Evolutionary conservation across 1,140 invertebrate genomes (phyloP).

Genomic region (Drosophila subpulchrella): DNA sequence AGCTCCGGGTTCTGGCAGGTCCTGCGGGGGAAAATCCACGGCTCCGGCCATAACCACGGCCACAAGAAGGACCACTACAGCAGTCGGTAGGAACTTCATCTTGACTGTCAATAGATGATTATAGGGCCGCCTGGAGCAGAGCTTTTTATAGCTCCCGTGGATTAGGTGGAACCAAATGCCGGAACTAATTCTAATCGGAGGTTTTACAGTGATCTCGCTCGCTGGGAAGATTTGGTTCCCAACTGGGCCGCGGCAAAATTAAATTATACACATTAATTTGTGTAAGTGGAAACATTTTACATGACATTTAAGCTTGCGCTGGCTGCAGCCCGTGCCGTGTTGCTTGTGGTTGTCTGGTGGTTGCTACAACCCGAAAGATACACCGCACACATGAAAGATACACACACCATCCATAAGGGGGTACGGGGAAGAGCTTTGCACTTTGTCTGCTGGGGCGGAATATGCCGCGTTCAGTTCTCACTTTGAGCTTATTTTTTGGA

Average conservation of each 20-base stretch:
- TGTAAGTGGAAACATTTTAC: slow-evolving; percentile 83
- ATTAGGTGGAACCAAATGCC: slow-evolving; percentile 1
- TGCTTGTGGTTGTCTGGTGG: slow-evolving; percentile 39
- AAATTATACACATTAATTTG: slow-evolving; percentile 82
- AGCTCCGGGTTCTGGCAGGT: too few species aligned
- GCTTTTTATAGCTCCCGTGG: slow-evolving; percentile 4
- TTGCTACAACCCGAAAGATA: slow-evolving; percentile 37
- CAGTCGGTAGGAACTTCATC: slow-evolving; percentile 9
- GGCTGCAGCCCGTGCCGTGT: slow-evolving; percentile 33
- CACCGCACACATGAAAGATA: slow-evolving; percentile 31
- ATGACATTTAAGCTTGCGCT: slow-evolving; percentile 79
- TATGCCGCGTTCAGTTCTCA: slow-evolving; percentile 75
- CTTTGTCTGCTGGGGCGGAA: slow-evolving; percentile 79
- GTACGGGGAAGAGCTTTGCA: slow-evolving; percentile 54
- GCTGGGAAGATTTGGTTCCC: slow-evolving; percentile 25
- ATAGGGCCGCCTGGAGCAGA: too few species aligned
- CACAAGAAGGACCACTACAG: slow-evolving; percentile 1
- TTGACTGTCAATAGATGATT: neutral
- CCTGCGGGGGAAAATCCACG: neutral
- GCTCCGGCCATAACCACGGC: neutral
- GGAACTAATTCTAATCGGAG: slow-evolving; percentile 6
- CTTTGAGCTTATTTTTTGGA: slow-evolving; percentile 71
- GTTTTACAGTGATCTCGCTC: slow-evolving; percentile 14
- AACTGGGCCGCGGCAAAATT: slow-evolving; percentile 58
- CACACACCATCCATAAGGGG: slow-evolving; percentile 21